phyloP scores from a whole-genome alignment of 2,797 vertebrate species.

The Anguilla obscura region DNA sequence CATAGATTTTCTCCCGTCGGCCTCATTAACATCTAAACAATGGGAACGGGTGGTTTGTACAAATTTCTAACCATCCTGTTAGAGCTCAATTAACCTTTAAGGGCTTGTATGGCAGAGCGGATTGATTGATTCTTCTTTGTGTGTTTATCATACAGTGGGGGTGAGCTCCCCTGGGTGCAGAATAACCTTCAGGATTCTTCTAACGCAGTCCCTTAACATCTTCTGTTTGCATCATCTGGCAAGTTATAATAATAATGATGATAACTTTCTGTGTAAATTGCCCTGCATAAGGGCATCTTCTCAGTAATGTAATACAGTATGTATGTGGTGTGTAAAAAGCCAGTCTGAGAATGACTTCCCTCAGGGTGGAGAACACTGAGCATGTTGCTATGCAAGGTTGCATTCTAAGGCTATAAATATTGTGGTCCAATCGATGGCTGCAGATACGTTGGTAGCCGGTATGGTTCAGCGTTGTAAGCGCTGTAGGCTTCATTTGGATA shows the following conservation, averaged over 20 bases:
- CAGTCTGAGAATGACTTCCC: not conserved
- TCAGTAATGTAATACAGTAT: not conserved
- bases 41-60: not conserved
- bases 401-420: constrained; percentile 16
- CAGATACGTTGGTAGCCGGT: not conserved
- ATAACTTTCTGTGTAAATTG: too few relatives aligned
- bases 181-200: not conserved
- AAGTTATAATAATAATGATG: not conserved
- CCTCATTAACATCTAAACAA: constrained; percentile 21
- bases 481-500: not conserved
- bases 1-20: constrained; percentile 1
- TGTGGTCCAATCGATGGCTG: not conserved
- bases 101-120: not conserved
- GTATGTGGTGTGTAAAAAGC: not conserved
- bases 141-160: not conserved
- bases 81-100: constrained; percentile 12
- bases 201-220: not conserved
- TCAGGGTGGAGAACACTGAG: not conserved
- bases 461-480: not conserved
- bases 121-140: not conserved
- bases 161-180: not conserved
- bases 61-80: not conserved
- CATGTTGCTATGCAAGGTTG: not conserved
- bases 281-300: not conserved
- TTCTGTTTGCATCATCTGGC: not conserved